A percentile compares a stretch with the other conserved stretches of the same genome.
Evolutionary conservation across 2,113 vertebrate genomes (phyloP).

Genomic region (Odobenus rosmarus): DNA sequence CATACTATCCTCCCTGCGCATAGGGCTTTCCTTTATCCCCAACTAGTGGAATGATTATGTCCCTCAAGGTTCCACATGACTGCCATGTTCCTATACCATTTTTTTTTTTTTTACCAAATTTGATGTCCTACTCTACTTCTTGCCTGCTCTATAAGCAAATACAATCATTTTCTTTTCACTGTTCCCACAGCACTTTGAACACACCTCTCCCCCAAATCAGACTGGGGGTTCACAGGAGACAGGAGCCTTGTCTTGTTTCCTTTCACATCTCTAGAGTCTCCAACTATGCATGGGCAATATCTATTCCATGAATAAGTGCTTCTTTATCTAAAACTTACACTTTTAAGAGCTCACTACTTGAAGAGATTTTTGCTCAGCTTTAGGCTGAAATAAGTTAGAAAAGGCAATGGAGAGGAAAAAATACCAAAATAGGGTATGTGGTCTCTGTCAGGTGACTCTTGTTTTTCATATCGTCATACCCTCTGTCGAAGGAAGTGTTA

Average conservation of each 20-base stretch:
- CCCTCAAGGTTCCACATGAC: neutral
- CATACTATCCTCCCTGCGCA: neutral
- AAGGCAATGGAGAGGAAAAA: neutral
- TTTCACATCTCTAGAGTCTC: neutral
- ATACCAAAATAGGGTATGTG: neutral
- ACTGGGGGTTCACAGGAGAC: neutral
- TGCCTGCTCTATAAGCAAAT: neutral
- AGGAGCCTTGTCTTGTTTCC: too few relatives aligned
- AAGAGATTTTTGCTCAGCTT: neutral
- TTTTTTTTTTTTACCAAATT: neutral
- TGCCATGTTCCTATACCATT: neutral
- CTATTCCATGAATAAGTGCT: neutral
- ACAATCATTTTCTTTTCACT: neutral
- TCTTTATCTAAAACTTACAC: neutral
- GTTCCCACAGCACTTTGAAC: neutral
- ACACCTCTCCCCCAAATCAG: neutral
- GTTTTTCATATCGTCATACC: neutral
- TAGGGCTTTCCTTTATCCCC: neutral
- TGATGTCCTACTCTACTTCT: neutral
- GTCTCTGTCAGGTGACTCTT: neutral
- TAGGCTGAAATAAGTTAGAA: neutral
- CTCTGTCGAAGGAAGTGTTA: neutral
- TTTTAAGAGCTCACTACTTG: neutral
- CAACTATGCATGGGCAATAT: neutral
- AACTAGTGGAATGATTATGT: neutral